These are phyloP conservation scores for Nysson spinosus DNA, from an alignment of 2,888 invertebrate genomes.

Conservation along the genomic window DNA sequence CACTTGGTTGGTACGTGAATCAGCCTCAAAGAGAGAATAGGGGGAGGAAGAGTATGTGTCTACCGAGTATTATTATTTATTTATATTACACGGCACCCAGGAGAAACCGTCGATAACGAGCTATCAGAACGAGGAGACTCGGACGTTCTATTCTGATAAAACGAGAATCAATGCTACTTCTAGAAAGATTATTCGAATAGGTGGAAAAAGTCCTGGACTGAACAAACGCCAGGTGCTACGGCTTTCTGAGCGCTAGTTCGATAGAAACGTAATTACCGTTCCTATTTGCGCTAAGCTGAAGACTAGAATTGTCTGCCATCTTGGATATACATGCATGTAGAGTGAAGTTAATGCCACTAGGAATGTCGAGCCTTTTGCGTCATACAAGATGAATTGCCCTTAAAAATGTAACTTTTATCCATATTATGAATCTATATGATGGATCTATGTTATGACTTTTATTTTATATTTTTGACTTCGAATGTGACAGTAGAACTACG, in stretches of 20 bases:
- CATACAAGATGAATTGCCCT: not conserved
- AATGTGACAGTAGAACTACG: too few species aligned
- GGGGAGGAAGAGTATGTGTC: constrained; percentile 25
- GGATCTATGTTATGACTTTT: not conserved
- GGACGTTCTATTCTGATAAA: constrained; percentile 19
- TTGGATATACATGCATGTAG: too few species aligned
- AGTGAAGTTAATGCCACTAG: not conserved
- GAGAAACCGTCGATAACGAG: constrained; percentile 56
- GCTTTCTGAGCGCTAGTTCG: not conserved
- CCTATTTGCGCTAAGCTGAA: too few species aligned
- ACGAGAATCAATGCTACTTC: constrained; percentile 11
- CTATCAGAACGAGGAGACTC: constrained; percentile 44
- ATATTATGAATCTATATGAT: not conserved
- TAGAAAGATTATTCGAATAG: constrained; percentile 4
- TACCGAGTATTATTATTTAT: constrained; percentile 48
- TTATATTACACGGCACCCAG: constrained; percentile 13
- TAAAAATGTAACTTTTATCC: not conserved
- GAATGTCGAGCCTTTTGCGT: not conserved
- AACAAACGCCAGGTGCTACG: constrained; percentile 28
- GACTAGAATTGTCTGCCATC: too few species aligned
- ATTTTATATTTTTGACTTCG: too few species aligned
- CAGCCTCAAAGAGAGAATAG: not conserved
- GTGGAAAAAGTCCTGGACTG: constrained; percentile 13
- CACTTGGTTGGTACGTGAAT: constrained; percentile 39
- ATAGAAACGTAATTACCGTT: constrained; percentile 17